phyloP scores from a whole-genome alignment of 64 coral and sea anemone genomes.

The Astreopora myriophthalma region DNA sequence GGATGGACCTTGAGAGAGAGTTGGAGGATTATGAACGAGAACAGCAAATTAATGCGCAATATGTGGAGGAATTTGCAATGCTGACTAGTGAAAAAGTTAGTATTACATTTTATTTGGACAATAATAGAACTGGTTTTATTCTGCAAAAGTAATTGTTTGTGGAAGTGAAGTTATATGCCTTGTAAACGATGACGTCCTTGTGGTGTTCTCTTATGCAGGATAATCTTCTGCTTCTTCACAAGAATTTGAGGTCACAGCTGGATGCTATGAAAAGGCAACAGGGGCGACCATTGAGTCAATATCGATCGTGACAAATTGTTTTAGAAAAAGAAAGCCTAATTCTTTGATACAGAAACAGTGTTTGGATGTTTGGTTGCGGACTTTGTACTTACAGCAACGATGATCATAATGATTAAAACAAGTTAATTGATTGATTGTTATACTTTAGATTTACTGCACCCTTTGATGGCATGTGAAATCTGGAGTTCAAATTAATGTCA shows the following conservation, averaged over 20 bases:
- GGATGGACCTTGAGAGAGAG: conserved; percentile 18
- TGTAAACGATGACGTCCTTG: neutral
- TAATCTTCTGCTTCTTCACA: conserved; percentile 70
- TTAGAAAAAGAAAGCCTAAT: neutral
- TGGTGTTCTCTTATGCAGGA: conserved; percentile 15
- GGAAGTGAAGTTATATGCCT: too few species aligned
- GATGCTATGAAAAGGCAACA: conserved; percentile 25
- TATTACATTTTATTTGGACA: neutral
- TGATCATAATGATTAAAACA: too few species aligned
- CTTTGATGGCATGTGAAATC: too few species aligned
- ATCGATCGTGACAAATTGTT: neutral
- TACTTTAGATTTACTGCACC: too few species aligned
- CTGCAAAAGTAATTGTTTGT: too few species aligned
- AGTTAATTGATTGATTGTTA: too few species aligned
- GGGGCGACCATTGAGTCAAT: neutral
- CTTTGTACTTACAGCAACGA: too few species aligned
- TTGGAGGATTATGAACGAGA: conserved; percentile 57
- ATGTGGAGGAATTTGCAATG: conserved; percentile 76
- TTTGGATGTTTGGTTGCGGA: too few species aligned
- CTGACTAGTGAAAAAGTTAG: conserved; percentile 69
- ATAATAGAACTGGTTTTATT: too few species aligned
- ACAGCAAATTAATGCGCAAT: conserved; percentile 65
- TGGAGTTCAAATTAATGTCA: too few species aligned
- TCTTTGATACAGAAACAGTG: too few species aligned
- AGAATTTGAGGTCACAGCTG: conserved; percentile 45